Conservation (phyloP, 2,888 invertebrate species). For the Chrysodeixis includens region DNA sequence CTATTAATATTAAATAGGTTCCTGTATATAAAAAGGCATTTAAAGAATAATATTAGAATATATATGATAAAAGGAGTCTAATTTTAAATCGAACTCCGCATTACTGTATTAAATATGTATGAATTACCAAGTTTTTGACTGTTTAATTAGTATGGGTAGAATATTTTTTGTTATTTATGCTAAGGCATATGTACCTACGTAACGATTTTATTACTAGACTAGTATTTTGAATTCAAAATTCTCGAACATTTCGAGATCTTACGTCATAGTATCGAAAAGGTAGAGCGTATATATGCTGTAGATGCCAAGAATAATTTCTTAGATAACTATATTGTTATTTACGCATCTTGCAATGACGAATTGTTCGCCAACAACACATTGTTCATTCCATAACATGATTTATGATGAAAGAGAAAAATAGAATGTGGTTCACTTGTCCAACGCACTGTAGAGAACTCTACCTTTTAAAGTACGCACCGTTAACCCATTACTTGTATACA, state of each 20-base stretch:
- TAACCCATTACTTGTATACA: constrained; percentile 1
- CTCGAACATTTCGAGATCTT: not conserved
- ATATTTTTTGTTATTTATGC: not conserved
- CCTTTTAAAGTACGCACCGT: not conserved
- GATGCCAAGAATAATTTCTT: too few relatives aligned
- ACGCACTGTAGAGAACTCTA: not conserved
- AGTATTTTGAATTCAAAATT: not conserved
- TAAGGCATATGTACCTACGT: not conserved
- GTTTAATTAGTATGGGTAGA: too few relatives aligned
- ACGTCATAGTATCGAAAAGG: not conserved
- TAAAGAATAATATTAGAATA: not conserved
- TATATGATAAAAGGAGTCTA: not conserved
- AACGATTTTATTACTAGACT: not conserved
- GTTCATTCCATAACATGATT: not conserved
- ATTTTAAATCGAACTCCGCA: not conserved
- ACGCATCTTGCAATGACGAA: not conserved
- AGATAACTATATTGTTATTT: not conserved
- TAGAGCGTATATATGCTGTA: not conserved
- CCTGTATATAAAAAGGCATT: not conserved
- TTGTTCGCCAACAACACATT: not conserved
- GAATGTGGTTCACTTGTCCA: not conserved
- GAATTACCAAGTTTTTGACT: not conserved
- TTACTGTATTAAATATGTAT: not conserved
- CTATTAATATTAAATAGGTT: not conserved
- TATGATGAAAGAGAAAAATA: not conserved